phyloP scores from a whole-genome alignment of 1,140 invertebrate species.

The Globodera rostochiensis region DNA sequence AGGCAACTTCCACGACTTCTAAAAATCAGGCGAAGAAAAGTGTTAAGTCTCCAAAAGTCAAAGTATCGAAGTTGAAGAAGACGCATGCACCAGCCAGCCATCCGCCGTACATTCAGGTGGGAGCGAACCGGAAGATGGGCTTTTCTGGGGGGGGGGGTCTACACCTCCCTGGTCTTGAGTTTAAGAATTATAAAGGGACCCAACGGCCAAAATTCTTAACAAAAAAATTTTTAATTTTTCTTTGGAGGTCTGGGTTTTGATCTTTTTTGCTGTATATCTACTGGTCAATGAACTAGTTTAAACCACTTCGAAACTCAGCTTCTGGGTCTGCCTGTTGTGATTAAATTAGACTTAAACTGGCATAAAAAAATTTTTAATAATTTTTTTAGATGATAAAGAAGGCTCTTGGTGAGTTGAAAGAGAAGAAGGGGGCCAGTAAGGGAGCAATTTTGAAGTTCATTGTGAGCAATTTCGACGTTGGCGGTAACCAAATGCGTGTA shows the following conservation, averaged over 20 bases:
- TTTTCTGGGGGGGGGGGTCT: background rate
- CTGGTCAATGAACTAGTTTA: background rate
- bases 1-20: background rate
- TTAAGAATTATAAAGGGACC: background rate
- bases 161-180: background rate
- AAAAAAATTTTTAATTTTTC: background rate
- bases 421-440: constrained; percentile 43
- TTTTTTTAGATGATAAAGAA: constrained; percentile 41
- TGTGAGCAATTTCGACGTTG: constrained; percentile 45
- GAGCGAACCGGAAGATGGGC: background rate
- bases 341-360: too few species aligned
- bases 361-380: background rate
- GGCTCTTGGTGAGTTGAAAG: constrained; percentile 41
- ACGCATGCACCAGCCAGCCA: constrained; percentile 35
- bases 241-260: background rate
- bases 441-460: constrained; percentile 52
- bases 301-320: too few species aligned
- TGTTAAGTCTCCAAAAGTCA: constrained; percentile 21
- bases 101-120: constrained; percentile 29
- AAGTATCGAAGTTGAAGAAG: constrained; percentile 31
- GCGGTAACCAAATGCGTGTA: constrained; percentile 40
- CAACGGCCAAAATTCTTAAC: background rate
- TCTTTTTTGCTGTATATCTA: background rate
- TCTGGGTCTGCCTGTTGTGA: too few species aligned
- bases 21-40: constrained; percentile 12